phyloP scores from a whole-genome alignment of 2,888 invertebrate species.

The Nomada fabriciana region DNA sequence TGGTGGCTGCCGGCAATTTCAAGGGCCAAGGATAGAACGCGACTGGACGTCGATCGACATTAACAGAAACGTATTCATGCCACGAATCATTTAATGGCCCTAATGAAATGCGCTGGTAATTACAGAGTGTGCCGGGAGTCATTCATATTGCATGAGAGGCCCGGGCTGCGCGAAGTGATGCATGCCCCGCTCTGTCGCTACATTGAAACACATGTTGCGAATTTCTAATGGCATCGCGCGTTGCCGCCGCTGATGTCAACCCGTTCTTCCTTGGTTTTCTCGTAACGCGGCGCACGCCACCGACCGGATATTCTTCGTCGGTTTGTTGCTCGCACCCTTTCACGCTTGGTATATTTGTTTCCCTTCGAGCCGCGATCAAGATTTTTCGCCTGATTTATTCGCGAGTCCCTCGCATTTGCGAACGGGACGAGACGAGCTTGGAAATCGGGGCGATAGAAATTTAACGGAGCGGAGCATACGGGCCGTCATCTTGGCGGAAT shows the following conservation, averaged over 20 bases:
- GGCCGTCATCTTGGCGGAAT: constrained; percentile 45
- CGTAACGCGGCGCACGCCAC: constrained; percentile 32
- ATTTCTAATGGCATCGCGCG: constrained; percentile 62
- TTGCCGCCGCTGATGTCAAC: constrained; percentile 50
- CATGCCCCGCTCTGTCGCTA: constrained; percentile 68
- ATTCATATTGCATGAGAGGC: constrained; percentile 77
- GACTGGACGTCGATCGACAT: constrained; percentile 52
- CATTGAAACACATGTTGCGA: constrained; percentile 76
- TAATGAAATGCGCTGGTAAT: constrained; percentile 79
- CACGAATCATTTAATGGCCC: constrained; percentile 78
- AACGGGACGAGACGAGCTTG: not conserved
- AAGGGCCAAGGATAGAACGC: not conserved
- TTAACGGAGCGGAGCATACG: not conserved
- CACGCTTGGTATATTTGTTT: not conserved
- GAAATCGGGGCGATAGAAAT: too few relatives aligned
- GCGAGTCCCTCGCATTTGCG: not conserved
- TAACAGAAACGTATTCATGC: constrained; percentile 73
- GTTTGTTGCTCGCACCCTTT: constrained; percentile 56
- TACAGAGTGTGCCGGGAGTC: constrained; percentile 75
- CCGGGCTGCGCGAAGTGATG: constrained; percentile 70
- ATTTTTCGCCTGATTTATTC: too few relatives aligned
- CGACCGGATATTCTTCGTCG: constrained; percentile 43
- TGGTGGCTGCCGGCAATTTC: not conserved
- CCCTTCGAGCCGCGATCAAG: too few relatives aligned
- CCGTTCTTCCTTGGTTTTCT: constrained; percentile 50